These are phyloP conservation scores for Scelioninae gen. 1 DNA, from an alignment of 2,888 invertebrate species.

Conservation along the genomic window DNA sequence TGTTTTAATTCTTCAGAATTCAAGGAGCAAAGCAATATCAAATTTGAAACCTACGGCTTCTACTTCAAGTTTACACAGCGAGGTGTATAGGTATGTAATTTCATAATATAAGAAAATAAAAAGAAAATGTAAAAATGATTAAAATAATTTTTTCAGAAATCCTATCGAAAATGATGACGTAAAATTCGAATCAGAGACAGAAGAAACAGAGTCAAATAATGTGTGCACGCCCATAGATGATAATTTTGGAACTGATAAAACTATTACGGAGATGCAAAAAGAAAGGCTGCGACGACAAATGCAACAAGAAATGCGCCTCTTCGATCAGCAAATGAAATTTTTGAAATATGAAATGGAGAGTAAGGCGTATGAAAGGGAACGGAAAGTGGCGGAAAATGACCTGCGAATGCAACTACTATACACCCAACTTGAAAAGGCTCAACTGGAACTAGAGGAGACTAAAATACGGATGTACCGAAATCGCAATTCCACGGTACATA, in stretches of 20 bases:
- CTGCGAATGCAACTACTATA: slow-evolving; percentile 50
- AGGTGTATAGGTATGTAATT: slow-evolving; percentile 19
- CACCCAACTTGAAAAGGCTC: slow-evolving; percentile 59
- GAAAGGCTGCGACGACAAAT: slow-evolving; percentile 50
- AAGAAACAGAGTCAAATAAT: slow-evolving; percentile 3
- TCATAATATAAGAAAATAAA: too few species aligned
- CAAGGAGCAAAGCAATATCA: slow-evolving; percentile 9
- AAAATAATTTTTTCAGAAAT: neutral
- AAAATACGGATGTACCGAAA: slow-evolving; percentile 49
- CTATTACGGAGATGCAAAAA: slow-evolving; percentile 40
- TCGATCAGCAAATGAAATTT: slow-evolving; percentile 60
- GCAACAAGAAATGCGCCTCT: slow-evolving; percentile 52
- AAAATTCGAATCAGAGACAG: too few species aligned
- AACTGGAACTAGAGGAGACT: slow-evolving; percentile 52
- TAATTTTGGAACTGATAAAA: slow-evolving; percentile 4
- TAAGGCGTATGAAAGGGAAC: slow-evolving; percentile 38
- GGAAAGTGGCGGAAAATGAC: slow-evolving; percentile 35
- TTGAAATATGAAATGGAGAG: slow-evolving; percentile 36
- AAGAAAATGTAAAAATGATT: neutral
- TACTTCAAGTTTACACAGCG: slow-evolving; percentile 14
- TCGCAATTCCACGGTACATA: slow-evolving; percentile 39
- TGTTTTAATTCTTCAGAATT: slow-evolving; percentile 6
- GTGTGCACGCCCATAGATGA: slow-evolving; percentile 1
- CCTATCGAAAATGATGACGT: too few species aligned
- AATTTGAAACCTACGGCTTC: slow-evolving; percentile 29